These are phyloP conservation scores for Pammene fasciana DNA, from an alignment of 2,888 invertebrate species.

Conservation along the genomic window DNA sequence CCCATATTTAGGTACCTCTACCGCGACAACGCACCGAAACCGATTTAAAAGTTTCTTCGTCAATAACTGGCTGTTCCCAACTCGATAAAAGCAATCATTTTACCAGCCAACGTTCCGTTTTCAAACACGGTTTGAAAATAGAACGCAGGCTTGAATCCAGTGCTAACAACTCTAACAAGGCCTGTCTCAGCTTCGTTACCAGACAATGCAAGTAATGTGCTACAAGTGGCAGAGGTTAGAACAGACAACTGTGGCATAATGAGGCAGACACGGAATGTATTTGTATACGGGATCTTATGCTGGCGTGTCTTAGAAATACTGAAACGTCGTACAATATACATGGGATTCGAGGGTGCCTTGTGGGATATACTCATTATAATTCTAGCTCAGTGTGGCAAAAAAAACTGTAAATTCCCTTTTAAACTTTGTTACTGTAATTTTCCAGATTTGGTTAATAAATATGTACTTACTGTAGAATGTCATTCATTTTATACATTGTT, in stretches of 20 bases:
- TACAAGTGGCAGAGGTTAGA: slow-evolving; percentile 40
- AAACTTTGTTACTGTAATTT: too few species aligned
- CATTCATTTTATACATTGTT: background rate
- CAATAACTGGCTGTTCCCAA: slow-evolving; percentile 13
- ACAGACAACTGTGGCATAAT: slow-evolving; percentile 32
- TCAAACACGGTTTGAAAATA: slow-evolving; percentile 26
- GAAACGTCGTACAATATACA: too few species aligned
- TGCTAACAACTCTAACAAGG: slow-evolving; percentile 34
- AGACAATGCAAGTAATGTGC: slow-evolving; percentile 40
- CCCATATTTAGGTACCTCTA: slow-evolving; percentile 24
- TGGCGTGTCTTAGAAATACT: background rate
- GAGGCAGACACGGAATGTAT: slow-evolving; percentile 17
- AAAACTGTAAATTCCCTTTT: too few species aligned
- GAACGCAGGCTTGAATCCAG: slow-evolving; percentile 23
- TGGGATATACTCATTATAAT: too few species aligned
- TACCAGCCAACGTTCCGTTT: slow-evolving; percentile 5
- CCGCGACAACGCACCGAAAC: slow-evolving; percentile 29
- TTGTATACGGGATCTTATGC: background rate
- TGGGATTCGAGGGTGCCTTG: too few species aligned
- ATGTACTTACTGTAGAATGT: too few species aligned
- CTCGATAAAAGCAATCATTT: slow-evolving; percentile 22
- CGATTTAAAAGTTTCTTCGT: slow-evolving; percentile 26
- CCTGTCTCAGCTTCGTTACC: slow-evolving; percentile 34
- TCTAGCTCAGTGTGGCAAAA: too few species aligned
- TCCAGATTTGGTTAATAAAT: too few species aligned